Base-by-base conservation (phyloP, 2,888 invertebrate species). In the Eretmocerus hayati region DNA sequence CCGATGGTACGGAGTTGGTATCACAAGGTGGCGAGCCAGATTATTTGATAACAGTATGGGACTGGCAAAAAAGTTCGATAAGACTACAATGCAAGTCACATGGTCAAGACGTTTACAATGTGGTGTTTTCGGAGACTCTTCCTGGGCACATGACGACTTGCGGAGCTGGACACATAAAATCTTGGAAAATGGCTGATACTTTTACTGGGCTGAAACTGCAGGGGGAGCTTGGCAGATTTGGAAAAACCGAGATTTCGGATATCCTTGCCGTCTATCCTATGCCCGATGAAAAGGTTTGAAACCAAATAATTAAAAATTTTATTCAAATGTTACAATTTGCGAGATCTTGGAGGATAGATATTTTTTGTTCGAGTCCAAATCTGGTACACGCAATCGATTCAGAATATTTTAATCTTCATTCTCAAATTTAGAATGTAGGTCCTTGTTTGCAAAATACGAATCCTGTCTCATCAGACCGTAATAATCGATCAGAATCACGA, bases 111-210 rank as follows among this genome's bases (percentile, higher is more conserved):
- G 85, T 92, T 2, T 82, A 81, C 58, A 77, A 81, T 50, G 85
- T 87, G 0, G 81, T 84, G 65, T 93, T 94, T 67, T 92, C 93
- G 0, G 81, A 84, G 0, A 84, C 83, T 58, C 81, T 89, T 53
- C 81, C 85, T 5, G 89, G 87, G 8, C 83, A 87, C 58, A 74
- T 94, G 31, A 85, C 85, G 3, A 84, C 90, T 3, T 81, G 85
- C 59, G 84, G 85, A 9, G 70, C 82, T 2, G 83, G 83, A 16
- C 90, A 90, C 62, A 84, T 88, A 22, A 90, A 90, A 69, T 91
- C 91, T 72, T 94, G 93, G 93, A 92, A 90, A 76, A 92, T 93
- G 86, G 85, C 86, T 0, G 69, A 79, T 55, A 93, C 94, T 0
- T 94, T 93, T 64, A 94, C 93, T 0, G 93, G 93, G 0, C 72